Base-by-base conservation (phyloP, 2,113 vertebrate genomes). In the Osmerus eperlanus region DNA sequence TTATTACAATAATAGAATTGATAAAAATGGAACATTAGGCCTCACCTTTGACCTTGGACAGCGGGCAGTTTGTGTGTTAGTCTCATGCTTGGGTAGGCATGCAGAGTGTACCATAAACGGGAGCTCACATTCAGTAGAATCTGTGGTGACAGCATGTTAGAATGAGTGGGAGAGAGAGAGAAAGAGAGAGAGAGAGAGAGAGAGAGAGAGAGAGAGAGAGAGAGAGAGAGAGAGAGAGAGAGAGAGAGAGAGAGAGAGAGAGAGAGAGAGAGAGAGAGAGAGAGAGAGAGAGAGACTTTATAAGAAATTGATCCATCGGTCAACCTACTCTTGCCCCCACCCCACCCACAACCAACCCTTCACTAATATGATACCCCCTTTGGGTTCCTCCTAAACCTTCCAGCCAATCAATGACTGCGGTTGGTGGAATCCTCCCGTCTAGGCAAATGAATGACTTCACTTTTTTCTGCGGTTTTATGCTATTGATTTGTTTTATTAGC, bases 401-500 rank as follows among this genome's bases (percentile, higher is more conserved):
- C 87, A 85, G 85, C 86, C 89, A 89, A 91, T 90, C 90, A 89
- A 91, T 90, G 89, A 81, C 76, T 89, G 88, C 83, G 86, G 85
- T 89, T 86, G 86, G 87, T 86, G 84, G 88, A 87, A 89, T 88
- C 89, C 86, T 90, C 88, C 89, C 88, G 89, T 90, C 91, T 90
- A 84, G 85, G 88, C 86, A 92, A 92, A 92, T 91, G 87, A 92
- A 90, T 92, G 89, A 90, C 89, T 88, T 91, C 89, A 91, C 85
- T 90, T 92, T 92, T 89, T 91, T 88, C 85, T 84, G 86, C 85
- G 85, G 88, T 91, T 91, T 90, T 88, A 85, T 89, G 85, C 78
- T 74, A 90, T 91, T 77, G 89, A 91, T 91, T 89, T 90, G 87
- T 92, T 91, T 90, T 89, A 90, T 91, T 92, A 89, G 87, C 85